Evolutionary conservation across 2,113 vertebrate species (phyloP).

Genomic region (Corythornis madagascariensis): DNA sequence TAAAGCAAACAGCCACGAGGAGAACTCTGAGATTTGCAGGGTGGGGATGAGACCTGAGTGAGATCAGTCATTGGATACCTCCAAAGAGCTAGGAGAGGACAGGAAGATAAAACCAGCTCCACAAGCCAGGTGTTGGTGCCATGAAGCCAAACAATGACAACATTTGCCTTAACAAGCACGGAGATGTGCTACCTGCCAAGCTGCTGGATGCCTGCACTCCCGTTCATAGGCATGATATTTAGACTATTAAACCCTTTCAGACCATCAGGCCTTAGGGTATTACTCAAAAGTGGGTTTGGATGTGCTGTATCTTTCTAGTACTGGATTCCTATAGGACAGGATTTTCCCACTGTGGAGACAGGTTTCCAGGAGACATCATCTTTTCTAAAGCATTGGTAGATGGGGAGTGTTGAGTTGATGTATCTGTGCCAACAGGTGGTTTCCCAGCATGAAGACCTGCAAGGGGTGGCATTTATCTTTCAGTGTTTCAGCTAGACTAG

Average conservation of each 20-base stretch:
- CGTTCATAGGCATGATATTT: neutral
- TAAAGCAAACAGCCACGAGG: neutral
- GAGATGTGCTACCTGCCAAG: conserved; percentile 8
- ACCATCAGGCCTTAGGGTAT: neutral
- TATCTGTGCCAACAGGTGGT: neutral
- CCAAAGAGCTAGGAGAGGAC: neutral
- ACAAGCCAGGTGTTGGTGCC: conserved; percentile 25
- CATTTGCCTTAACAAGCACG: neutral
- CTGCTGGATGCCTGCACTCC: neutral
- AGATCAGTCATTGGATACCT: neutral
- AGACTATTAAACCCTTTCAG: neutral
- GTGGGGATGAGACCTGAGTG: neutral
- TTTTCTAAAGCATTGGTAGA: neutral
- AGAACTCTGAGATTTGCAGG: neutral
- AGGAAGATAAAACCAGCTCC: neutral
- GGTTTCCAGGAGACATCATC: neutral
- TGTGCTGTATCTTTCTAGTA: neutral
- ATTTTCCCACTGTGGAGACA: neutral
- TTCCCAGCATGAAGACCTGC: neutral
- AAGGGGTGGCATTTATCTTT: neutral
- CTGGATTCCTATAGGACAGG: neutral
- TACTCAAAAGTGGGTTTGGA: neutral
- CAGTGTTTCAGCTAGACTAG: neutral
- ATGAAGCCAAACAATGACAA: neutral
- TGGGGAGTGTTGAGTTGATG: neutral